A percentile compares a stretch with the other conserved stretches of the same genome.
These are phyloP conservation scores for Poeciliopsis presidionis DNA, from an alignment of 2,797 vertebrate species.

Conservation along the genomic window DNA sequence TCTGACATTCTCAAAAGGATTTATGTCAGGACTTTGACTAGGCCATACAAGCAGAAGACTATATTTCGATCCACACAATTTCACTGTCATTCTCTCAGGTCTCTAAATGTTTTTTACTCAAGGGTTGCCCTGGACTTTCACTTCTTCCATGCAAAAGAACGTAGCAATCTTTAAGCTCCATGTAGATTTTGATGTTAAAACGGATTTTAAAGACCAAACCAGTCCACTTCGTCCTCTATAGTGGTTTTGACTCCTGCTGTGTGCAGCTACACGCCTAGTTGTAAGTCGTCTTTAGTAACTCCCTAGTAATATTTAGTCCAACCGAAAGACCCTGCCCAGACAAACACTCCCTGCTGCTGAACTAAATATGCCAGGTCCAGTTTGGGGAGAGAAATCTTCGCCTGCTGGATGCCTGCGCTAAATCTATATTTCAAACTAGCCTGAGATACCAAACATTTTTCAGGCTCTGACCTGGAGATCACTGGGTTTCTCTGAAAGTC, in stretches of 20 bases:
- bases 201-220: constrained; percentile 28
- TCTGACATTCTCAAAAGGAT: background rate
- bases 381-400: constrained; percentile 59
- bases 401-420: constrained; percentile 35
- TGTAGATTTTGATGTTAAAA: constrained; percentile 25
- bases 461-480: constrained; percentile 55
- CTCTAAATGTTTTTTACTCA: background rate
- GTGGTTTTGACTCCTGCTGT: constrained; percentile 23
- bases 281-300: constrained; percentile 64
- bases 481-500: constrained; percentile 49
- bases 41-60: background rate
- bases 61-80: background rate
- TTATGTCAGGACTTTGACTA: background rate
- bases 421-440: constrained; percentile 31
- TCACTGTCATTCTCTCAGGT: background rate
- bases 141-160: background rate
- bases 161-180: constrained; percentile 18
- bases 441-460: constrained; percentile 44
- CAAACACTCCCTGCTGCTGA: constrained; percentile 56
- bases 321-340: constrained; percentile 39
- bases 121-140: background rate
- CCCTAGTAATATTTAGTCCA: constrained; percentile 62
- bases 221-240: constrained; percentile 34
- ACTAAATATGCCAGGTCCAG: constrained; percentile 69
- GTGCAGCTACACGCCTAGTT: constrained; percentile 42